Base-by-base conservation (phyloP, 2,888 invertebrate species). In the Plebejus melissa region DNA sequence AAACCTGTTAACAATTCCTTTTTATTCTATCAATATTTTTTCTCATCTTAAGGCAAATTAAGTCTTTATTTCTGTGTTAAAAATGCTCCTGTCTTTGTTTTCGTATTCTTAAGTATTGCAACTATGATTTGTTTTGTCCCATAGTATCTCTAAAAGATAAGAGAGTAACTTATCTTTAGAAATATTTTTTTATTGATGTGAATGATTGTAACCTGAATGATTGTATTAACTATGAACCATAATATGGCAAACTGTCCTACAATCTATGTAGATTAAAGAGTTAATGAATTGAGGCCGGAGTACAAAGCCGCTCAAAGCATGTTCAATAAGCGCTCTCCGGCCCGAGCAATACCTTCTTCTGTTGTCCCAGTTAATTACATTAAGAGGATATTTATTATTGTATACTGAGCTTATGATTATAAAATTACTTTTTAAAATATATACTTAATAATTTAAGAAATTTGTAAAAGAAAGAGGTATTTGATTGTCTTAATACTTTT, bases 261-360 rank as follows among this genome's bases (percentile, higher is more conserved):
- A 32, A 54, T 54, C 4, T 32, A 65, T 9, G 32, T 65, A 65
- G 32, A 11, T 65, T n/a, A n/a, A n/a, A n/a, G n/a, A 65, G 65
- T 32, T 36, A 65, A 65, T 16, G 36, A 65, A 65, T 32, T 65
- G 65, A 32, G 65, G 16, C 32, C 32, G 4, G 13, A 32, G 65
- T 13, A 65, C 65, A 65, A 65, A 65, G 65, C 65, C 32, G 13
- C 4, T 65, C 65, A 36, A 65, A 65, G 32, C 5, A 36, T 65
- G 65, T 65, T 65, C 65, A 65, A 65, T 65, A 32, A 65, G 65
- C 13, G 32, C 65, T 65, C 65, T 32, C 65, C 16, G 32, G 16
- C 13, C 36, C 65, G 13, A 65, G 32, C 36, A 65, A 65, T 32
- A 32, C 32, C 65, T 65, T 13, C 13, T 65, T 22, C 32, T 32